Conservation (phyloP, 92 coral and sea anemone species). For the Palythoa grandis region DNA sequence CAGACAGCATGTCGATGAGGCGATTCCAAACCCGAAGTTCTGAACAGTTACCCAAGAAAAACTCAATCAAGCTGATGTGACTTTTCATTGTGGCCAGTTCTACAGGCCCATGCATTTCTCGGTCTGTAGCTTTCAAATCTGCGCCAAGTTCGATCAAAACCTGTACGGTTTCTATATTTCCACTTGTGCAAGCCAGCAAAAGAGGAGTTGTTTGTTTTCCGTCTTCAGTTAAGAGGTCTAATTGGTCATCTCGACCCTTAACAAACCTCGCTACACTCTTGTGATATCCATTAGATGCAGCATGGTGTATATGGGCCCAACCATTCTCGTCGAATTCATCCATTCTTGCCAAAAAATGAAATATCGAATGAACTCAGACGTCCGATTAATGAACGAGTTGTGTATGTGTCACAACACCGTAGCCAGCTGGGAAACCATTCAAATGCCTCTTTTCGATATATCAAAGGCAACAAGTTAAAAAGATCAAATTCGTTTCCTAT, state of each 20-base stretch:
- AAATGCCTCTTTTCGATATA: not conserved
- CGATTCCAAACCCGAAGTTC: conserved; percentile 78
- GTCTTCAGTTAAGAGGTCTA: conserved; percentile 89
- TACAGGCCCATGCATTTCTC: conserved; percentile 74
- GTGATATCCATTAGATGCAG: conserved; percentile 93
- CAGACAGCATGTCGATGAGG: conserved; percentile 70
- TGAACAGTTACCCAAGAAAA: conserved; percentile 73
- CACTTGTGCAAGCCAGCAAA: conserved; percentile 86
- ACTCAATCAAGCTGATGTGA: conserved; percentile 77
- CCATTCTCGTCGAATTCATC: conserved; percentile 98
- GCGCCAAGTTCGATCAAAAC: conserved; percentile 88
- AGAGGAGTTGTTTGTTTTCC: conserved; percentile 85
- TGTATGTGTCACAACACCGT: conserved; percentile 17
- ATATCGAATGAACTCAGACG: not conserved
- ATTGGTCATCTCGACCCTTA: conserved; percentile 83
- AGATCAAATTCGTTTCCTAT: not conserved
- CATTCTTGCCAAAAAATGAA: conserved; percentile 53
- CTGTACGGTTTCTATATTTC: conserved; percentile 83
- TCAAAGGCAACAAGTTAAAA: not conserved
- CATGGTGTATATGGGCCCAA: conserved; percentile 99
- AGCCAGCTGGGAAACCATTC: conserved; percentile 1
- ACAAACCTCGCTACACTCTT: conserved; percentile 93
- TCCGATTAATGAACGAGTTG: conserved; percentile 4
- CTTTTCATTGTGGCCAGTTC: conserved; percentile 74
- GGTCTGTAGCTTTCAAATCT: conserved; percentile 79